These are phyloP conservation scores for Daphoenositta chrysoptera DNA, from an alignment of 2,113 vertebrate genomes.

Conservation along the genomic window DNA sequence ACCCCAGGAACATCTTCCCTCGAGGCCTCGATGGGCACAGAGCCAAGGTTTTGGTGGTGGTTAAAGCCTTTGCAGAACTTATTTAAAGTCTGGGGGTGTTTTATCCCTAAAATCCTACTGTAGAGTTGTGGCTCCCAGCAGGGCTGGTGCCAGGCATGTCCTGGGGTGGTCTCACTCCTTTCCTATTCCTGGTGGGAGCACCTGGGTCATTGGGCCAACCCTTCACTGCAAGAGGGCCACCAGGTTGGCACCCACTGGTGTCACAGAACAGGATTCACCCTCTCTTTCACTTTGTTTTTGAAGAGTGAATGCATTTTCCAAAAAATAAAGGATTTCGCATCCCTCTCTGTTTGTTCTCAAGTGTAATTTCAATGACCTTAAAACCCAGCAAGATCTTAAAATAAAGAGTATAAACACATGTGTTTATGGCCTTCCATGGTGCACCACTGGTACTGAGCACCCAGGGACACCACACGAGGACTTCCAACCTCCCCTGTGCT, in stretches of 20 bases:
- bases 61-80: not conserved
- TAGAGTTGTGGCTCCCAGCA: not conserved
- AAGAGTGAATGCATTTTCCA: not conserved
- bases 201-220: not conserved
- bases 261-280: not conserved
- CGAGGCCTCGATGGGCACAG: accelerated
- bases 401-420: not conserved
- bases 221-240: not conserved
- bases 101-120: not conserved
- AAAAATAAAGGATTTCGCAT: not conserved
- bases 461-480: accelerated
- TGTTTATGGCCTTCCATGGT: accelerated
- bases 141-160: not conserved
- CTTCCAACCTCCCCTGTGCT: not conserved
- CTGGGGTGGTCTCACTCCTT: not conserved
- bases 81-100: not conserved
- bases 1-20: not conserved
- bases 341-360: not conserved
- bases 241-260: not conserved
- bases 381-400: not conserved
- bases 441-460: not conserved
- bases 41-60: not conserved
- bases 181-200: not conserved
- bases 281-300: not conserved
- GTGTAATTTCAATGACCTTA: not conserved